Percentiles rank a stretch among this genome's conserved stretches.
These are phyloP conservation scores for Uloborus diversus DNA, from an alignment of 1,140 invertebrate genomes.

Conservation along the genomic window DNA sequence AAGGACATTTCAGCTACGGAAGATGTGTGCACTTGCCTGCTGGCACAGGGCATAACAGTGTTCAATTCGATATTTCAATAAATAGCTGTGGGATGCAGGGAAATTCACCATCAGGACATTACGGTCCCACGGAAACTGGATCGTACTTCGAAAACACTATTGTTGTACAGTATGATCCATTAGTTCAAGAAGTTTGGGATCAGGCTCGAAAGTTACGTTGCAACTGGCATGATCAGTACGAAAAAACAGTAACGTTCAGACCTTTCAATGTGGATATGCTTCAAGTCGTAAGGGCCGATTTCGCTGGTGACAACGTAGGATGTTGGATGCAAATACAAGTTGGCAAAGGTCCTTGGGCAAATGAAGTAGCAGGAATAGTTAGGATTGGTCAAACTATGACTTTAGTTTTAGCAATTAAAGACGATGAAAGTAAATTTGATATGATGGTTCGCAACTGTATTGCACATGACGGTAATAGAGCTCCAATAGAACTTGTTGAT, in stretches of 20 bases:
- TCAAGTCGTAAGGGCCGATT: conserved; percentile 89
- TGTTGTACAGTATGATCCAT: conserved; percentile 91
- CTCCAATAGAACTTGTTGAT: conserved; percentile 91
- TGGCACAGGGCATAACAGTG: conserved; percentile 85
- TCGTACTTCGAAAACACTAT: conserved; percentile 96
- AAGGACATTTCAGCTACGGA: conserved; percentile 79
- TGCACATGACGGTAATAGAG: conserved; percentile 90
- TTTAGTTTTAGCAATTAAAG: conserved; percentile 93
- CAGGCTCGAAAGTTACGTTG: conserved; percentile 89
- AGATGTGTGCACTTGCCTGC: conserved; percentile 91
- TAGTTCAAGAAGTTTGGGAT: conserved; percentile 96
- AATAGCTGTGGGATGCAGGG: conserved; percentile 92
- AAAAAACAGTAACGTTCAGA: conserved; percentile 92
- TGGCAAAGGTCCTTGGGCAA: conserved; percentile 92
- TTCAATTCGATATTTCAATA: conserved; percentile 90
- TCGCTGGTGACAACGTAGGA: conserved; percentile 92
- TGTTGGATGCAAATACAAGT: conserved; percentile 71
- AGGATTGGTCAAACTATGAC: conserved; percentile 97
- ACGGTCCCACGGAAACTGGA: conserved; percentile 83
- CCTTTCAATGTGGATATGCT: conserved; percentile 95
- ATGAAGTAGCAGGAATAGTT: conserved; percentile 92
- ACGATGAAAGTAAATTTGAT: conserved; percentile 94
- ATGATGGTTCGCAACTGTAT: conserved; percentile 94
- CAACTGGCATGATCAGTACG: conserved; percentile 95
- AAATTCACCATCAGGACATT: conserved; percentile 87